Evolutionary conservation across 2,888 invertebrate species (phyloP), one percentile per base, ranked within the genome.

Genomic region (Drosophila testacea): DNA sequence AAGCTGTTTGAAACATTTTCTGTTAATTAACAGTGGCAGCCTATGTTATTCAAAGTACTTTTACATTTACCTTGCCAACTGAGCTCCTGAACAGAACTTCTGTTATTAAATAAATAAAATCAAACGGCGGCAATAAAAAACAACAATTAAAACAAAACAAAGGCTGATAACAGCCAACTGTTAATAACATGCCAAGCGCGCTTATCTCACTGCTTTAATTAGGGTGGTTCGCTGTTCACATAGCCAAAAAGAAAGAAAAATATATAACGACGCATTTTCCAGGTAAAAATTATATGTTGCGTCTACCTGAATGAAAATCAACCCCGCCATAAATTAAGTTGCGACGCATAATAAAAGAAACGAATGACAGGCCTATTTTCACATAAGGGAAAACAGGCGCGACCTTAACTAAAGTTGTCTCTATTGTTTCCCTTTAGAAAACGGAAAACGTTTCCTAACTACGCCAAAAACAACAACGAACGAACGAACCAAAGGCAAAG

Each of bases 291-390:
- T 11, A 32, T 57, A 50, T 46, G 44, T 42, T 42, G 62, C 52
- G 44, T 59, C 69, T 83, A 83, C 83, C 82, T 84, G 82, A 60
- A 60, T 73, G 54, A 69, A 78, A 83, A 83, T 67, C 86, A 86
- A 86, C 83, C 83, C 83, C 73, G 69, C 50, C 65, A 79, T 79
- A 86, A 86, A 86, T 86, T 85, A 79, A 81, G 68, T 73, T 77
- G 69, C 75, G 74, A 73, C 85, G 79, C 73, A 83, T 82, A 85
- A 68, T 66, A 34, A 38, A 32, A 7, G 32, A 2, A 6, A 32
- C 65, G 69, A 56, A 73, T 73, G 76, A 73, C 76, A 77, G 77
- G 63, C 77, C 73, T 64, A 77, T 77, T 59, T 73, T 59, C 66
- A 69, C 61, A 69, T 60, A 68, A 66, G 68, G 68, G 68, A 76